phyloP scores from a whole-genome alignment of 1,140 invertebrate genomes.

The Ceratina australensis region DNA sequence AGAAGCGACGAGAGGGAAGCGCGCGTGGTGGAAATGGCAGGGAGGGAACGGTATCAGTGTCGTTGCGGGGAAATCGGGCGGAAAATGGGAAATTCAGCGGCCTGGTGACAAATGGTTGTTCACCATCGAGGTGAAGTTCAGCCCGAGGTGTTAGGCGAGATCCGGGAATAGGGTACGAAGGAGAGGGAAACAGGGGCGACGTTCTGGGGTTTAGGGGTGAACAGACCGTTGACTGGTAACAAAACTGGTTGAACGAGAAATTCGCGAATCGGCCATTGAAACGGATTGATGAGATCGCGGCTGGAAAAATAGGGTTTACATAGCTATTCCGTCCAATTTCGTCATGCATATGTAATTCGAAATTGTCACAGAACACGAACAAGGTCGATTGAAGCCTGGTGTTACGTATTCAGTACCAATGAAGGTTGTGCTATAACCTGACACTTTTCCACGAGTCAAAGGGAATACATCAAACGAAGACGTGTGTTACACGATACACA shows the following conservation, averaged over 20 bases:
- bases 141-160: constrained; percentile 49
- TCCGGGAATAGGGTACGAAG: not conserved
- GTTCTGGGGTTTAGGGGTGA: constrained; percentile 24
- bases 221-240: not conserved
- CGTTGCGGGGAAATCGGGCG: constrained; percentile 75
- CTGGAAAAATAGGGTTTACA: not conserved
- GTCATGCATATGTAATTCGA: not conserved
- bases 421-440: constrained; percentile 17
- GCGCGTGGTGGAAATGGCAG: constrained; percentile 1
- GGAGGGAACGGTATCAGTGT: constrained; percentile 45
- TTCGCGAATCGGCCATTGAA: no score
- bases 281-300: not conserved
- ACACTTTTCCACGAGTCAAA: not conserved
- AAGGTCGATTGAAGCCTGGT: constrained; percentile 5
- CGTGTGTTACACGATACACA: not conserved
- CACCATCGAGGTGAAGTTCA: constrained; percentile 38
- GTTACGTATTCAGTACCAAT: constrained; percentile 5
- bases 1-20: not conserved
- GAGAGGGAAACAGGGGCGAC: constrained; percentile 8
- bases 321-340: not conserved
- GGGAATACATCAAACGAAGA: not conserved
- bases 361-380: constrained; percentile 6
- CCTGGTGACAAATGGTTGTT: constrained; percentile 77
- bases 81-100: constrained; percentile 79
- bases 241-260: no score